Conservation (phyloP, 2,797 vertebrate species). For the Huso huso region DNA sequence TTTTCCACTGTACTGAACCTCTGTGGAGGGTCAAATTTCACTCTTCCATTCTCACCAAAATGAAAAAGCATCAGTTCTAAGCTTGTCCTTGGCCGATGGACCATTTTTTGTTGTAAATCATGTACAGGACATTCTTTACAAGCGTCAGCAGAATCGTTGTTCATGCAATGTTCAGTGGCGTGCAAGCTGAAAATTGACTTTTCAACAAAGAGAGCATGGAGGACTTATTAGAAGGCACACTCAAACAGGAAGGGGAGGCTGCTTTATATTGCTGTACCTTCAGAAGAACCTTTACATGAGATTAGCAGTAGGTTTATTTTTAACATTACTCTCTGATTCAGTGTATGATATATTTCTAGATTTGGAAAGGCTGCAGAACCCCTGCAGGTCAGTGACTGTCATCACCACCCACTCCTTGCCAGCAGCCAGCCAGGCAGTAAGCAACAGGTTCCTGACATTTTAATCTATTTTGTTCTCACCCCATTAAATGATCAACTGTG, state of each 20-base stretch:
- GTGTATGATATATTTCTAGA: not conserved
- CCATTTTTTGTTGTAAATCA: not conserved
- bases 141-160: not conserved
- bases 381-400: not conserved
- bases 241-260: too few relatives aligned
- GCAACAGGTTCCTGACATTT: constrained; percentile 3
- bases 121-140: too few relatives aligned
- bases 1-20: constrained; percentile 1
- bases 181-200: too few relatives aligned
- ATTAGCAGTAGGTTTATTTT: too few relatives aligned
- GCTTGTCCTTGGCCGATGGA: not conserved
- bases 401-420: not conserved
- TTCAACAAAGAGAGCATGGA: too few relatives aligned
- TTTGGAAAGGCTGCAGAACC: not conserved
- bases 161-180: not conserved
- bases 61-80: not conserved
- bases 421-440: constrained; percentile 2
- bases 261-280: too few relatives aligned
- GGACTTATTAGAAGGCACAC: too few relatives aligned
- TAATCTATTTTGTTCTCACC: constrained; percentile 12
- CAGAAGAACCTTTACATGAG: too few relatives aligned
- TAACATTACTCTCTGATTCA: too few relatives aligned
- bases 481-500: constrained; percentile 15
- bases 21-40: not conserved
- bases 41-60: not conserved